phyloP scores from a whole-genome alignment of 2,797 vertebrate genomes.

The Sparus aurata region DNA sequence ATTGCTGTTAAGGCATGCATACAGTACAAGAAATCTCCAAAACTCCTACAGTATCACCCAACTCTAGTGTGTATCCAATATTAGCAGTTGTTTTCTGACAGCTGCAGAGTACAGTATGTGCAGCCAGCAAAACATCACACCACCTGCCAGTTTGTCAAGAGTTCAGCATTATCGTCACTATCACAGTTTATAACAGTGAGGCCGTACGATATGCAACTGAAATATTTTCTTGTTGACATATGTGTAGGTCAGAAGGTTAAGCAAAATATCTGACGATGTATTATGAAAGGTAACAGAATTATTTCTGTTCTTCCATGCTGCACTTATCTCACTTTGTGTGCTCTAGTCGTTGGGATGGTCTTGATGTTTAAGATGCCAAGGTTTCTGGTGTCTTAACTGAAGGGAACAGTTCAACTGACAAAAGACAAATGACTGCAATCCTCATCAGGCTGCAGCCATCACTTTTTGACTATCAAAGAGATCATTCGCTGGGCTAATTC shows the following conservation, averaged over 20 bases:
- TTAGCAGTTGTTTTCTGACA: constrained; percentile 73
- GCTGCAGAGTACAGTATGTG: constrained; percentile 64
- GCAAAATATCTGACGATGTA: neutral
- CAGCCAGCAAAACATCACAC: constrained; percentile 50
- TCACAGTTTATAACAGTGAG: neutral
- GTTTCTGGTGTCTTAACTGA: constrained; percentile 25
- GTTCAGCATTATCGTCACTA: constrained; percentile 9
- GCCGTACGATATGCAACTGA: neutral
- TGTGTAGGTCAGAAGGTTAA: neutral
- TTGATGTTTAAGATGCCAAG: neutral
- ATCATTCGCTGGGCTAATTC: neutral
- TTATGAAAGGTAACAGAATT: neutral
- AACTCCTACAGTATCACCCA: neutral
- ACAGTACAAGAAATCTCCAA: neutral
- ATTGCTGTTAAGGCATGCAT: neutral
- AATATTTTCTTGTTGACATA: constrained; percentile 3
- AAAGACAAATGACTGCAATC: neutral
- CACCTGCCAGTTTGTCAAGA: constrained; percentile 43
- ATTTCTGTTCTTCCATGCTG: neutral
- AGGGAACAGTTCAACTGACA: neutral
- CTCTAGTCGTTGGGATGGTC: neutral
- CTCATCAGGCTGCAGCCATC: neutral
- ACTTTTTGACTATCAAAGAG: neutral
- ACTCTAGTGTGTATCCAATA: constrained; percentile 23
- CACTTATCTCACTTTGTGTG: neutral